Conservation (phyloP, 2,113 vertebrate genomes). For the Poeciliopsis occidentalis region DNA sequence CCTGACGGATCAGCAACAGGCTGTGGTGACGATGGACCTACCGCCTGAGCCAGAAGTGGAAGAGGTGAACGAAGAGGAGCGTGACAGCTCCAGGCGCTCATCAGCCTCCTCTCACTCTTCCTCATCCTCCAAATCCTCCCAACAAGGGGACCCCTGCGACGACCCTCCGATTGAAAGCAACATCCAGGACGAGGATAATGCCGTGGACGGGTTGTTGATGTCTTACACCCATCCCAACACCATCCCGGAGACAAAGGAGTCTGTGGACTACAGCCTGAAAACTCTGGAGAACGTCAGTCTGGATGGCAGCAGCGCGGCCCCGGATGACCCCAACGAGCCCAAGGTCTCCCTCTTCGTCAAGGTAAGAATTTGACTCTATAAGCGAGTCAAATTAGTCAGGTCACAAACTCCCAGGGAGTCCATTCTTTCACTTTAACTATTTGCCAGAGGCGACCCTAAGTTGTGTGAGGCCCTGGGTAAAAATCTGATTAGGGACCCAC, state of each 20-base stretch:
- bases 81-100: slow-evolving; percentile 58
- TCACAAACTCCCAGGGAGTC: background rate
- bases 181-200: slow-evolving; percentile 32
- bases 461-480: background rate
- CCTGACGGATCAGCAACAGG: background rate
- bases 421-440: background rate
- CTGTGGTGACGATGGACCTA: background rate
- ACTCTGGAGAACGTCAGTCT: slow-evolving; percentile 42
- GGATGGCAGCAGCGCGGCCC: slow-evolving; percentile 46
- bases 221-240: slow-evolving; percentile 22
- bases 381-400: background rate
- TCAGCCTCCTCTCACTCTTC: slow-evolving; percentile 61
- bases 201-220: slow-evolving; percentile 56
- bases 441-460: background rate
- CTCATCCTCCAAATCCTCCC: slow-evolving; percentile 39
- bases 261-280: slow-evolving; percentile 63
- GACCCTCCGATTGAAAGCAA: slow-evolving; percentile 34
- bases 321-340: slow-evolving; percentile 56
- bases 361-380: slow-evolving; percentile 58
- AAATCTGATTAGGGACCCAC: background rate
- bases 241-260: slow-evolving; percentile 22
- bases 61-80: slow-evolving; percentile 23
- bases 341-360: slow-evolving; percentile 74
- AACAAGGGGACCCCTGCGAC: slow-evolving; percentile 50
- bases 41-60: background rate